Evolutionary conservation across 2,797 vertebrate genomes (phyloP).

Genomic region (Enteromius afrohamiltoni): DNA sequence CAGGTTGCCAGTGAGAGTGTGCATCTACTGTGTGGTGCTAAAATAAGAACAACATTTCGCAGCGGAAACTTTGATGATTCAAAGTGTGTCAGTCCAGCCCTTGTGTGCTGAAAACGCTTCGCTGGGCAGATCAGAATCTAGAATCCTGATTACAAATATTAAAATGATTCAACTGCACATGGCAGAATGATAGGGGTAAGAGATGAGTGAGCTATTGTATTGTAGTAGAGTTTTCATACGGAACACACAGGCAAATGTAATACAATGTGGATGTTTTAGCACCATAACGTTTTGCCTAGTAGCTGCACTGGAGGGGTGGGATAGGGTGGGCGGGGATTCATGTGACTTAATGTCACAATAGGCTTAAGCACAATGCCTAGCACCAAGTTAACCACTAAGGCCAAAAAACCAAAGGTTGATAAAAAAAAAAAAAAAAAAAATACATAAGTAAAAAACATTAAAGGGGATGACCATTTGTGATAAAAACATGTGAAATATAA

Average conservation of each 20-base stretch:
- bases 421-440: not conserved
- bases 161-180: not conserved
- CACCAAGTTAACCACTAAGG: not conserved
- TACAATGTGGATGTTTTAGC: not conserved
- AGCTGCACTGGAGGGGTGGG: not conserved
- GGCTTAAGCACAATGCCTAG: not conserved
- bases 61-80: conserved; percentile 54
- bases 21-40: conserved; percentile 11
- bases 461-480: not conserved
- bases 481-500: not conserved
- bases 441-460: not conserved
- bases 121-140: not conserved
- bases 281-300: not conserved
- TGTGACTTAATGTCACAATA: conserved; percentile 4
- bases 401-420: not conserved
- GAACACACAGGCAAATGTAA: not conserved
- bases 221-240: not conserved
- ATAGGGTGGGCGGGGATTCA: not conserved
- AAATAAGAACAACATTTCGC: conserved; percentile 49
- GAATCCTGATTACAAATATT: not conserved
- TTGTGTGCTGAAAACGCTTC: not conserved
- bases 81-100: conserved; percentile 26
- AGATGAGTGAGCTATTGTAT: not conserved
- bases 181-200: not conserved
- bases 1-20: conserved; percentile 24